Evolutionary conservation across 2,797 vertebrate genomes (phyloP), one percentile per base, ranked within the genome.

Genomic region (Enteromius treurensis): DNA sequence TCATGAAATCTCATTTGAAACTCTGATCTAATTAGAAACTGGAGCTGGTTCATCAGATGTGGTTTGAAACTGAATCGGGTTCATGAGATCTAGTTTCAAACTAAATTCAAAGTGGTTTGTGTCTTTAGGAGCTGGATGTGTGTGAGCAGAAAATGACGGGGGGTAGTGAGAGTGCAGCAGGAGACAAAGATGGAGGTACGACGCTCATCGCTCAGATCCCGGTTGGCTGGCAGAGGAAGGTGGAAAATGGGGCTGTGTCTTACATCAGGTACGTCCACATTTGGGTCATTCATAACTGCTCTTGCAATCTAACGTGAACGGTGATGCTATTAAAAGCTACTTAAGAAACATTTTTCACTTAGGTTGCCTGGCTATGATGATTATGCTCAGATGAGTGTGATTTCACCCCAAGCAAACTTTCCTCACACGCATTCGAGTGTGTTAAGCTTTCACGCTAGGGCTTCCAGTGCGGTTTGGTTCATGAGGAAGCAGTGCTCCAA

Each of bases 111-210:
- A 29, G 1, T 79, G 15, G 34, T 51, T 23, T 84, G 32, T 84
- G 47, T 69, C 9, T 71, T 23, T 37, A 97, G 97, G 96, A 95
- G 92, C 94, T 95, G 90, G 92, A 95, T 96, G 90, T 92, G 91
- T 88, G 92, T 93, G 94, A 94, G 92, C 91, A 93, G 95, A 97
- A 95, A 96, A 98, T 97, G 96, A 98, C 96, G 95, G 96, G 96
- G 90, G 95, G 96, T 91, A 96, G 96, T 96, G 97, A 97, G 93
- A 94, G 95, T 94, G 93, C 95, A 90, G 94, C 93, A 94, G 95
- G 96, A 93, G 96, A 96, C 94, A 96, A 95, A 94, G 96, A 96
- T 94, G 96, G 95, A 89, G 93, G 93, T 92, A 91, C 94, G 89
- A 91, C 92, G 58, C 88, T 92, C 91, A 94, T 95, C 85, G 93